Evolutionary conservation across 2,888 invertebrate genomes (phyloP).

Genomic region (Cynaeus angustus): DNA sequence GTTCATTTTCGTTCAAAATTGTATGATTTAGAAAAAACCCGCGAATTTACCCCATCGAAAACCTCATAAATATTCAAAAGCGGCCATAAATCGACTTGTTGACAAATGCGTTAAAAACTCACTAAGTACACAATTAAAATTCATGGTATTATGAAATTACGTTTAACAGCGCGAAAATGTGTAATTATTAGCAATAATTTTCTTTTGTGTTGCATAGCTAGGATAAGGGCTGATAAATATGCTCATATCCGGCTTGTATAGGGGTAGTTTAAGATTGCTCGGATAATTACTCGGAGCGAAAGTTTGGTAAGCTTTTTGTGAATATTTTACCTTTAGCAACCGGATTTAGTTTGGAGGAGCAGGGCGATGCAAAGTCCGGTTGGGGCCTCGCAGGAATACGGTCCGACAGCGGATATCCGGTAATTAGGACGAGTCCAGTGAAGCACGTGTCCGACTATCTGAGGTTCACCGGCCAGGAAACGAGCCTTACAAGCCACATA

Average conservation of each 20-base stretch:
- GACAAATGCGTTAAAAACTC: conserved; percentile 29
- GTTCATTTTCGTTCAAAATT: conserved; percentile 8
- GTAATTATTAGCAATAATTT: conserved; percentile 23
- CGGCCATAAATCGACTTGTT: conserved; percentile 31
- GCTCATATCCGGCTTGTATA: conserved; percentile 16
- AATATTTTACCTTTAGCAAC: conserved; percentile 36
- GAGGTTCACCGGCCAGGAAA: conserved; percentile 32
- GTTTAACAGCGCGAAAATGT: conserved; percentile 14
- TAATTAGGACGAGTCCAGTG: conserved; percentile 50
- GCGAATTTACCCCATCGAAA: conserved; percentile 9
- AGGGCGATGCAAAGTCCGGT: conserved; percentile 39
- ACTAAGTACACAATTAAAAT: conserved; percentile 31
- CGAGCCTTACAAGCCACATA: conserved; percentile 25
- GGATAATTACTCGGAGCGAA: conserved; percentile 5
- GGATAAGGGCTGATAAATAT: conserved; percentile 9
- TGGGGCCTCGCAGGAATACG: conserved; percentile 44
- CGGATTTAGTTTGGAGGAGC: conserved; percentile 37
- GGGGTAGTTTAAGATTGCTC: conserved; percentile 2
- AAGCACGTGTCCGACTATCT: conserved; percentile 48
- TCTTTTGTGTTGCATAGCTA: neutral
- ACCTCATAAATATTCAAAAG: conserved; percentile 33
- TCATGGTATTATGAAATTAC: conserved; percentile 29
- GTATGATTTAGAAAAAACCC: conserved; percentile 13
- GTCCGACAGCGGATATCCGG: conserved; percentile 51
- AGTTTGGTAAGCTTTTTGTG: conserved; percentile 12